Evolutionary conservation across 2,113 vertebrate genomes (phyloP).

Genomic region (Rhadina sibilatrix): DNA sequence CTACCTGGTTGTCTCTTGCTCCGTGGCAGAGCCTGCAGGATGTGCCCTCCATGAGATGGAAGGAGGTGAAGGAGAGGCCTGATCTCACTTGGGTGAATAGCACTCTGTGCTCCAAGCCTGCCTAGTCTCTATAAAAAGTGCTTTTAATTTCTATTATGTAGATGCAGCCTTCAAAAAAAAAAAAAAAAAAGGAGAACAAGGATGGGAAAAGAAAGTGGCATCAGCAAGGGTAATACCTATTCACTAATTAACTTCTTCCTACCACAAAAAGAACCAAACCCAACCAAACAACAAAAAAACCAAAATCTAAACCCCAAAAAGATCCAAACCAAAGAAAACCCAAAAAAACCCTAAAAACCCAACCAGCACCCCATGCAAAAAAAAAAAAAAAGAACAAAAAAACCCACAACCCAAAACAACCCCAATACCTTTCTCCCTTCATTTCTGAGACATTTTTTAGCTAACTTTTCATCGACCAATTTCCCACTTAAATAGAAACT

Average conservation of each 20-base stretch:
- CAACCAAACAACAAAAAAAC: no score
- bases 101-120: background rate
- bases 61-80: background rate
- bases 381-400: background rate
- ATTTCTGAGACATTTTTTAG: background rate
- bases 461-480: background rate
- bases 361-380: no score
- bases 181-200: rapidly evolving
- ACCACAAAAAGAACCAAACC: background rate
- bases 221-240: background rate
- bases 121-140: background rate
- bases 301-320: background rate
- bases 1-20: background rate
- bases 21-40: background rate
- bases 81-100: background rate
- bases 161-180: background rate
- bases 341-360: no score
- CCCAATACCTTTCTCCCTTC: background rate
- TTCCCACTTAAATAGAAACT: background rate
- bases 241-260: background rate
- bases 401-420: no score
- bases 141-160: background rate
- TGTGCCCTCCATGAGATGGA: background rate
- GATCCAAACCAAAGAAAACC: background rate
- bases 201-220: background rate